These are phyloP conservation scores for Thecocarcelia acutangulata DNA, from an alignment of 2,888 invertebrate species.

Conservation along the genomic window DNA sequence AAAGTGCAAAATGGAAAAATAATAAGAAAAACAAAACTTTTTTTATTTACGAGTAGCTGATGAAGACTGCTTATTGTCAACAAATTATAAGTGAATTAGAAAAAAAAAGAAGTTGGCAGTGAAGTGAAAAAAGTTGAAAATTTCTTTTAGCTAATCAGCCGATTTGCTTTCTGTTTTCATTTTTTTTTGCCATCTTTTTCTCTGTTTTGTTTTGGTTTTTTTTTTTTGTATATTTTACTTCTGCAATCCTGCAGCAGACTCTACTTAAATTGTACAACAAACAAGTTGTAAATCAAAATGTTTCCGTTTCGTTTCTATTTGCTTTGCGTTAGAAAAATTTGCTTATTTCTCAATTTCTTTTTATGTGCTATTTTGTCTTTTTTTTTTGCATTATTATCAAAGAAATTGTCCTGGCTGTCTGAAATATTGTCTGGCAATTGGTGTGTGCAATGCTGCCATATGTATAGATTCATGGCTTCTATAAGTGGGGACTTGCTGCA, in stretches of 20 bases:
- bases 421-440: slow-evolving; percentile 47
- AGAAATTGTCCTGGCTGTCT: slow-evolving; percentile 47
- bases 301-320: slow-evolving; percentile 51
- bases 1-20: slow-evolving; percentile 1
- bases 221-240: not conserved
- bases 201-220: not conserved
- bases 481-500: not conserved
- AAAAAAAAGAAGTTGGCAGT: slow-evolving; percentile 24
- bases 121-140: slow-evolving; percentile 46
- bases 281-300: slow-evolving; percentile 69
- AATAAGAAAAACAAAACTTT: not conserved
- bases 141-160: slow-evolving; percentile 67
- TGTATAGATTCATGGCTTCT: not conserved
- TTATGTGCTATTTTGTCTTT: slow-evolving; percentile 13
- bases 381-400: not conserved
- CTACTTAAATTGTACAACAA: slow-evolving; percentile 58
- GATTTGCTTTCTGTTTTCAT: slow-evolving; percentile 36
- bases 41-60: no score
- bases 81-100: slow-evolving; percentile 57
- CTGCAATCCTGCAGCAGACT: slow-evolving; percentile 44
- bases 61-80: slow-evolving; percentile 57
- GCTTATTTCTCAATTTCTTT: slow-evolving; percentile 63
- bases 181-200: no score
- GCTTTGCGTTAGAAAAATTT: slow-evolving; percentile 53
- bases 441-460: slow-evolving; percentile 12